phyloP scores from a whole-genome alignment of 2,888 invertebrate genomes.

The Sarcophaga subvicina region DNA sequence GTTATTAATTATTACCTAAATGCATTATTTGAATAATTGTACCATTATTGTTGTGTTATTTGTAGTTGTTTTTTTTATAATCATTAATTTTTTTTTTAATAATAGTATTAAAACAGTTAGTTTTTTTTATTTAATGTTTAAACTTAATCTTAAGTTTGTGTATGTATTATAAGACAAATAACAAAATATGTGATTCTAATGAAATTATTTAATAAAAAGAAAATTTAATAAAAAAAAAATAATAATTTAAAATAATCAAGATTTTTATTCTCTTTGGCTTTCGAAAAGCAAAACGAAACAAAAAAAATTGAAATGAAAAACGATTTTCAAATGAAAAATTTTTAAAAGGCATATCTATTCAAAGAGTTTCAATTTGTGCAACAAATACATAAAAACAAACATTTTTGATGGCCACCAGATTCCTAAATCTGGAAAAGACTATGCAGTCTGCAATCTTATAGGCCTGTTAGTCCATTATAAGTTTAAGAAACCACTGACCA shows the following conservation, averaged over 20 bases:
- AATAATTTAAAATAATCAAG: background rate
- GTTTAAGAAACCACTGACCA: too few species aligned
- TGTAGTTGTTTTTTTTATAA: constrained; percentile 15
- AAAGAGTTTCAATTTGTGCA: too few species aligned
- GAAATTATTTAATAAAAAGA: constrained; percentile 51
- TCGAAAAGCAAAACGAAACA: too few species aligned
- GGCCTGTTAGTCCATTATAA: too few species aligned
- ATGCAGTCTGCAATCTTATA: too few species aligned
- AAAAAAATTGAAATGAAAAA: too few species aligned
- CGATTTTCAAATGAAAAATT: too few species aligned
- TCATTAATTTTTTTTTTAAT: constrained; percentile 25
- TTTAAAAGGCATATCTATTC: too few species aligned
- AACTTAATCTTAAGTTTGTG: background rate
- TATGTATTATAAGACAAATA: background rate
- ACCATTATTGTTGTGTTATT: constrained; percentile 42
- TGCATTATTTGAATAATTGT: constrained; percentile 22
- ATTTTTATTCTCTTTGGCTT: background rate
- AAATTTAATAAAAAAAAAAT: constrained; percentile 2
- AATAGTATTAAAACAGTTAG: constrained; percentile 36
- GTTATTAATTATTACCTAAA: constrained; percentile 30
- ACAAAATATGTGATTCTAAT: constrained; percentile 47
- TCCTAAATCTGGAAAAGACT: too few species aligned
- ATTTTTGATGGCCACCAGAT: too few species aligned
- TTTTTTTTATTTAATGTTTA: constrained; percentile 33
- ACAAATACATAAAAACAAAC: too few species aligned